phyloP scores from a whole-genome alignment of 2,797 vertebrate genomes.

The Etheostoma perlongum region DNA sequence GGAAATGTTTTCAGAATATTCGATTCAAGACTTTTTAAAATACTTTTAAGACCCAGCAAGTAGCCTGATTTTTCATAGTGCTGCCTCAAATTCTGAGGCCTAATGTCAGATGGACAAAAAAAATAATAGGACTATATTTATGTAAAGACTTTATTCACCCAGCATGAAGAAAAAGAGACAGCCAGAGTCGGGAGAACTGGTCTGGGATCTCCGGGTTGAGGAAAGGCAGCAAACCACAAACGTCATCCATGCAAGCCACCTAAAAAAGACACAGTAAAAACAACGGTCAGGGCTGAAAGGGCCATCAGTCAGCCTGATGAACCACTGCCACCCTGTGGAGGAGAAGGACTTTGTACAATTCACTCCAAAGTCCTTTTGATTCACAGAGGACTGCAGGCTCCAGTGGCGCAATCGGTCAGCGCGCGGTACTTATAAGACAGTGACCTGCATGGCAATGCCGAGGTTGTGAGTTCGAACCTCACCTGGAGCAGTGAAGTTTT shows the following conservation, averaged over 20 bases:
- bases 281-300: neutral
- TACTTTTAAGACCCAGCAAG: too few relatives aligned
- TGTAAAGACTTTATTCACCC: conserved; percentile 83
- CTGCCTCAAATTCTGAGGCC: neutral
- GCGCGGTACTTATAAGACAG: conserved; percentile 60
- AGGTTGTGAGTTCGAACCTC: conserved; percentile 69
- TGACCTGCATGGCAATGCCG: conserved; percentile 43
- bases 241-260: conserved; percentile 98
- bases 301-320: neutral
- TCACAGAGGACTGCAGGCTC: fast-evolving
- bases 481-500: conserved; percentile 42
- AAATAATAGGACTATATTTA: neutral
- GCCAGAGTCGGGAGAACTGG: conserved; percentile 98
- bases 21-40: too few relatives aligned
- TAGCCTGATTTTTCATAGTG: neutral
- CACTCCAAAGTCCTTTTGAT: neutral
- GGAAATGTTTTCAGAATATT: too few relatives aligned
- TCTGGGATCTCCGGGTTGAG: conserved; percentile 97
- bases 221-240: conserved; percentile 96
- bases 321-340: conserved; percentile 36
- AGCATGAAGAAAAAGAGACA: conserved; percentile 97
- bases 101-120: neutral
- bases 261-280: conserved; percentile 59
- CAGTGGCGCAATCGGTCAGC: conserved; percentile 64
- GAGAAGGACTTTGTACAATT: neutral